Percentiles rank a stretch among this genome's conserved stretches.
Evolutionary conservation across 92 coral and sea anemone species (phyloP).

Genomic region (Umimayanthus chanpuru): DNA sequence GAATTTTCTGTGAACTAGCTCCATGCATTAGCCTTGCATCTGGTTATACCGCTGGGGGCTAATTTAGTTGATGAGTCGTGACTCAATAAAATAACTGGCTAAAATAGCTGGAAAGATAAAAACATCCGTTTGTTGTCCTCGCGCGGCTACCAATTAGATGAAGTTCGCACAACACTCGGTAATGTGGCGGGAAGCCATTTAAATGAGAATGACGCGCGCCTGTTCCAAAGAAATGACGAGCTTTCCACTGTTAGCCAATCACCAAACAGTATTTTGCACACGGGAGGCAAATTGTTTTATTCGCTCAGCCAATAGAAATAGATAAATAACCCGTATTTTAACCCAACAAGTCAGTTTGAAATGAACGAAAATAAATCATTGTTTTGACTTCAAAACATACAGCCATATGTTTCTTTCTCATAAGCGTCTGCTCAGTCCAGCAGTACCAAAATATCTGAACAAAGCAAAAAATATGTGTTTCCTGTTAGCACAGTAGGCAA

Average conservation of each 20-base stretch:
- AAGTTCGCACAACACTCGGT: constrained; percentile 28
- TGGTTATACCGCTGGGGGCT: constrained; percentile 3
- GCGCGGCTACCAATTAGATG: constrained; percentile 59
- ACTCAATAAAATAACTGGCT: constrained; percentile 17
- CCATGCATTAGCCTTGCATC: not conserved
- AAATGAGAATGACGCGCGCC: constrained; percentile 18
- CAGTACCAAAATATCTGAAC: too few species aligned
- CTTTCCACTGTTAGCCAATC: constrained; percentile 6
- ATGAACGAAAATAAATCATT: not conserved
- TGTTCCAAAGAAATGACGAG: not conserved
- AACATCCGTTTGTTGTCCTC: constrained; percentile 64
- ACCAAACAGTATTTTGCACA: not conserved
- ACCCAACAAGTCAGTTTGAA: constrained; percentile 3
- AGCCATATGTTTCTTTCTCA: too few species aligned
- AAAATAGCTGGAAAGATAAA: constrained; percentile 37
- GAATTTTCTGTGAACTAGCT: not conserved
- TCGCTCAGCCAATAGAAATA: constrained; percentile 13
- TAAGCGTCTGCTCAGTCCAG: too few species aligned
- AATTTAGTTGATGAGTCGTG: constrained; percentile 21
- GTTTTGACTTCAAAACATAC: not conserved
- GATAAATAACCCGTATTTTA: not conserved
- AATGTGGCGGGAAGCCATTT: constrained; percentile 66
- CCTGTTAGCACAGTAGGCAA: too few species aligned
- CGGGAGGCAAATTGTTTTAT: constrained; percentile 8
- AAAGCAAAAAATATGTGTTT: too few species aligned